Base-by-base conservation (phyloP, 37 sponge, comb jelly and placozoan genomes). In the Hexactinellida sp. region DNA sequence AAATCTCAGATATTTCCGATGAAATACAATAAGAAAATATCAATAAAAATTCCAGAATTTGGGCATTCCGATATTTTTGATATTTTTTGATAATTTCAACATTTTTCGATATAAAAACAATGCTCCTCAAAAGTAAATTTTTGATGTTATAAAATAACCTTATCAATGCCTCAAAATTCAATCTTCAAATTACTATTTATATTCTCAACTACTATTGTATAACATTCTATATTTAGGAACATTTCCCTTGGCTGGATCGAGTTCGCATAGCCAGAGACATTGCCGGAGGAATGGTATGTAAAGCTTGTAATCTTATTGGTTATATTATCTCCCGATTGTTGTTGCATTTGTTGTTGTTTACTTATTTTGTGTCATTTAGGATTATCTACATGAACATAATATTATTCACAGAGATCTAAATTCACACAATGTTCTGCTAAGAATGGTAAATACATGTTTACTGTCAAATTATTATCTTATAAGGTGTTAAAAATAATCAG, bases 281-380 rank as follows among this genome's bases (percentile, higher is more conserved):
- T 39, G 87, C 95, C n/a, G 88, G 91, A 83, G 95, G 95, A 54
- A 95, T 95, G 95, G 95, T 95, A 36, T n/a, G n/a, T n/a, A n/a
- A n/a, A n/a, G n/a, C n/a, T n/a, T n/a, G n/a, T n/a, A n/a, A 84
- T 90, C 36, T 0, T 23, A 54, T 36, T 63, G 5, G 21, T 25
- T 13, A 41, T 41, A 41, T 13, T 16, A 41, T 41, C 10, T 41
- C 10, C 10, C 47, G 47, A 41, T 41, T 16, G 13, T 16, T 41
- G 47, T 41, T 41, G 5, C 47, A 41, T 13, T 41, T 41, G 47
- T 63, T 63, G 76, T 76, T 82, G 83, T 82, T 36, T n/a, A 51
- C 54, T 36, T 30, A 38, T 84, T 0, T 39, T 0, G 21, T 41
- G 36, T 19, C 36, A 25, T 83, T 19, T 84, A 95, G 95, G 85